Percentiles rank a stretch among this genome's conserved stretches.
Conservation (phyloP, 2,113 vertebrate species). For the Delphinapterus leucas region DNA sequence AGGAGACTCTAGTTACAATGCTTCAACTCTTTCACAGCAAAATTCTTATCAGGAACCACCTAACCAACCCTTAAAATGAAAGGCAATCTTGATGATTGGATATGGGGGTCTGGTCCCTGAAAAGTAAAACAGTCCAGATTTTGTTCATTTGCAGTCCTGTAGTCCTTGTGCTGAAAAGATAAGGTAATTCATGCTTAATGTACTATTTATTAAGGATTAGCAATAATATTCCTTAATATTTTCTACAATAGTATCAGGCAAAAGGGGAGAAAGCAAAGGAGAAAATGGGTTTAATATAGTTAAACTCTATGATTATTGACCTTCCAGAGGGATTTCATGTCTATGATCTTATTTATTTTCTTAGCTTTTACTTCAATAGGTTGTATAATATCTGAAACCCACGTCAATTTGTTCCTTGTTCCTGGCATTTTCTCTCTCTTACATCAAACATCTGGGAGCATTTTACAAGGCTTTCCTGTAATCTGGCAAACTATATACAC, state of each 20-base stretch:
- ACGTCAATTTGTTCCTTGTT: constrained; percentile 18
- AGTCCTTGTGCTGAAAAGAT: background rate
- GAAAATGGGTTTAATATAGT: background rate
- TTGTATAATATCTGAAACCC: background rate
- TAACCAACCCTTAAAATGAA: background rate
- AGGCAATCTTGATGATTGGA: background rate
- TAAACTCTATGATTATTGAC: background rate
- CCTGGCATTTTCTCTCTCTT: background rate
- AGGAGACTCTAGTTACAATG: background rate
- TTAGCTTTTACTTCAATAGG: constrained; percentile 5
- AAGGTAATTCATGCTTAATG: background rate
- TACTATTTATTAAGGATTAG: background rate
- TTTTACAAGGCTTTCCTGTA: constrained; percentile 52
- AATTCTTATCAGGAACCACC: background rate
- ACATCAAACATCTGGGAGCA: constrained; percentile 66
- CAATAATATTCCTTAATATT: background rate
- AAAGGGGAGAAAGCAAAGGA: background rate
- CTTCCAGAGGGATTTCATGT: background rate
- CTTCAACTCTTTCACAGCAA: background rate
- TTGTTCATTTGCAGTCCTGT: background rate
- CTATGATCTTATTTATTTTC: background rate
- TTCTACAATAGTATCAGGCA: background rate
- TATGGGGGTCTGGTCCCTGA: fast-evolving
- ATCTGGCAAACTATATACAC: constrained; percentile 52
- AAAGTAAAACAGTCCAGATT: background rate